These are phyloP conservation scores for Arenaria interpres DNA, from an alignment of 2,113 vertebrate species.

Conservation along the genomic window DNA sequence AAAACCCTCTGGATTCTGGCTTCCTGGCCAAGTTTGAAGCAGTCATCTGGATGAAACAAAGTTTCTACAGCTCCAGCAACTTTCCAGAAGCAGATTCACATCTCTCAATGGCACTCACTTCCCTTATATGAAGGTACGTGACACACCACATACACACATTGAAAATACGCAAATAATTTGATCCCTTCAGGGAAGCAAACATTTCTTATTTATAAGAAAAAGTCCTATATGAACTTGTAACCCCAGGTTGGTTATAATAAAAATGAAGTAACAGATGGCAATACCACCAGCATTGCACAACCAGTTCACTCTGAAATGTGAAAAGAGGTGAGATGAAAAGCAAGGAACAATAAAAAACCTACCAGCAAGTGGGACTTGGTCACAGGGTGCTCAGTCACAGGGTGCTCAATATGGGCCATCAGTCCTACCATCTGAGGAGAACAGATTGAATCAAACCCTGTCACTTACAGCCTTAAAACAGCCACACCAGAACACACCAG, in stretches of 20 bases:
- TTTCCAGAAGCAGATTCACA: background rate
- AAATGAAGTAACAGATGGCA: background rate
- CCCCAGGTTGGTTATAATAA: background rate
- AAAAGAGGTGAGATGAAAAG: background rate
- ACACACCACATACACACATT: background rate
- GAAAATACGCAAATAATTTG: background rate
- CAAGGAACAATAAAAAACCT: background rate
- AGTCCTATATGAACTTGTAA: background rate
- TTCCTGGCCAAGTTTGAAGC: background rate
- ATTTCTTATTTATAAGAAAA: background rate
- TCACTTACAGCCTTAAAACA: constrained; percentile 10
- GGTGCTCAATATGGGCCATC: background rate
- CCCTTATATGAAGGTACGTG: background rate
- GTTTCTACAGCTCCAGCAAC: background rate
- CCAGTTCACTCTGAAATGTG: background rate
- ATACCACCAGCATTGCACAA: background rate
- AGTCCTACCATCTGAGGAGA: background rate
- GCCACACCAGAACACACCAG: background rate
- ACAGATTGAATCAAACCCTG: background rate
- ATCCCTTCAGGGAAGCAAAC: background rate
- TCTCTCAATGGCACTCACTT: background rate
- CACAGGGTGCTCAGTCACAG: background rate
- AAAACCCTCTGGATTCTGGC: background rate
- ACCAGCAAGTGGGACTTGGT: background rate
- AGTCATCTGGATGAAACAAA: background rate